Percentiles rank a stretch among this genome's conserved stretches.
phyloP scores from a whole-genome alignment of 2,888 invertebrate species.

The Cephus pulcher region DNA sequence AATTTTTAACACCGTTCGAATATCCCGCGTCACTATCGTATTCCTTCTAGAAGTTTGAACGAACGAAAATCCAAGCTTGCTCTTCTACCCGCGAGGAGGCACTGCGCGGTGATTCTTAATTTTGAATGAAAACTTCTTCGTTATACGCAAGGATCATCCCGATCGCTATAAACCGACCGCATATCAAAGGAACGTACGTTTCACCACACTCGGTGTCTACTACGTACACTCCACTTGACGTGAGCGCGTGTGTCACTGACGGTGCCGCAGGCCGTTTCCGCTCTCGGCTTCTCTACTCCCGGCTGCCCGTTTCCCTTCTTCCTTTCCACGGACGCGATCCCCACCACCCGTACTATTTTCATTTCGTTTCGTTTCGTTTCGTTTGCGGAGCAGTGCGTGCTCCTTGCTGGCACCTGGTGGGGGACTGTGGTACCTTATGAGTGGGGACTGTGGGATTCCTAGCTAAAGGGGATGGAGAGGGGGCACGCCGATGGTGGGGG shows the following conservation, averaged over 20 bases:
- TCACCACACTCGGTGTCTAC: background rate
- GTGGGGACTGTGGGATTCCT: constrained; percentile 45
- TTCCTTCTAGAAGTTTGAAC: background rate
- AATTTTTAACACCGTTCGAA: background rate
- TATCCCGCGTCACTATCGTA: background rate
- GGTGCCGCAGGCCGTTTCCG: constrained; percentile 64
- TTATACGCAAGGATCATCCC: background rate
- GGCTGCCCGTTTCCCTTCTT: constrained; percentile 36
- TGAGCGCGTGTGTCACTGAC: constrained; percentile 66
- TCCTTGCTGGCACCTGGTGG: constrained; percentile 27
- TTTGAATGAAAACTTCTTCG: background rate
- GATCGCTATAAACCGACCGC: background rate
- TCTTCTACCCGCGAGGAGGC: background rate
- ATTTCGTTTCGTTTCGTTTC: constrained; percentile 21
- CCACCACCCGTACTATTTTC: constrained; percentile 28
- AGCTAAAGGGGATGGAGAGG: constrained; percentile 29
- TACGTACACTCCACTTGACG: constrained; percentile 59
- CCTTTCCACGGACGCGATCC: constrained; percentile 27
- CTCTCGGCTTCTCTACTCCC: constrained; percentile 50
- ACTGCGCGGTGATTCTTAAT: background rate
- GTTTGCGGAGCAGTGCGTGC: constrained; percentile 15
- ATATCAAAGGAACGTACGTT: background rate
- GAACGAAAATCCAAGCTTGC: background rate
- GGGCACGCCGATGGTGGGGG: constrained; percentile 23
- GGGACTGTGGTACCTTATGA: background rate